Percentiles rank a stretch among this genome's conserved stretches.
Evolutionary conservation across 2,113 vertebrate species (phyloP).

Genomic region (Melanocharis versteri): DNA sequence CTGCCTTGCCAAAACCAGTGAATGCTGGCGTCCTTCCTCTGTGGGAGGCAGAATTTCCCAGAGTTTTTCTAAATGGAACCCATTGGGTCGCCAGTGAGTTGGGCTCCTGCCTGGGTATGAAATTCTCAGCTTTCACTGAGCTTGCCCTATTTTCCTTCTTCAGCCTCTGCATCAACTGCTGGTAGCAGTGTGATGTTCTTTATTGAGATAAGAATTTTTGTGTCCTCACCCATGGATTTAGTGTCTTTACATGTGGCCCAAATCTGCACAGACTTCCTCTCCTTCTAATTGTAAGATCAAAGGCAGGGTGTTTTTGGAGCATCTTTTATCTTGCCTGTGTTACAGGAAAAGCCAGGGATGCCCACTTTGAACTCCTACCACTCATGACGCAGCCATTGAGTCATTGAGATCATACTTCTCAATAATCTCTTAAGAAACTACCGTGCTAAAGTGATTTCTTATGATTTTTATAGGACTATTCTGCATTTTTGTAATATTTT

Average conservation of each 20-base stretch:
- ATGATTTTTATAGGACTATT: neutral
- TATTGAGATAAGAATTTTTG: neutral
- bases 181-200: neutral
- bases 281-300: neutral
- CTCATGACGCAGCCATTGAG: neutral
- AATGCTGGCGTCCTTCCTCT: neutral
- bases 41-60: neutral
- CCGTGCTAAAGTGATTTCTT: neutral
- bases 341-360: neutral
- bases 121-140: neutral
- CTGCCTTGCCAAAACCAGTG: neutral
- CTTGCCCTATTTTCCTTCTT: neutral
- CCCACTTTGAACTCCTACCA: neutral
- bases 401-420: neutral
- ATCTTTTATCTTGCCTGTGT: accelerated
- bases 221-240: neutral
- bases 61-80: neutral
- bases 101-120: neutral
- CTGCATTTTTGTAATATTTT: neutral
- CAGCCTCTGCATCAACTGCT: neutral
- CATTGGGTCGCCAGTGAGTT: accelerated
- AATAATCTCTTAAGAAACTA: neutral
- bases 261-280: neutral
- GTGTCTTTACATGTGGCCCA: neutral
- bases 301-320: neutral